Base-by-base conservation (phyloP, 2,113 vertebrate genomes). In the Caretta caretta region DNA sequence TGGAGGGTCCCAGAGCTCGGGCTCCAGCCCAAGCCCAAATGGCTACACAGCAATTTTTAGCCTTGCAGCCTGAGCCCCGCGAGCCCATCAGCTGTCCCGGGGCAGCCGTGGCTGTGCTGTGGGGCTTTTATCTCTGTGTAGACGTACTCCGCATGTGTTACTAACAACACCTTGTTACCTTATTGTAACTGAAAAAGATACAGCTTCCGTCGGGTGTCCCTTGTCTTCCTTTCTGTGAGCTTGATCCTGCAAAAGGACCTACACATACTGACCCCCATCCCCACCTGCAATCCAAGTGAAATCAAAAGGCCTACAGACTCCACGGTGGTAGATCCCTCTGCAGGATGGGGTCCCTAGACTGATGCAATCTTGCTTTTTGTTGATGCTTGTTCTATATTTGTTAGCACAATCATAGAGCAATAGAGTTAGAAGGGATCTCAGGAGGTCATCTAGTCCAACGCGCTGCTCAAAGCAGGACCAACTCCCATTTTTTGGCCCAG, bases 101-200 rank as follows among this genome's bases (percentile, higher is more conserved):
- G 65, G 9, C n/a, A 69, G 35, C 17, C 19, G 6, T 62, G 29
- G 29, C 59, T 14, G 6, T 59, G 59, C 10, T 5, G 16, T 9
- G 8, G 35, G 65, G 35, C 4, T 20, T 38, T 72, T 69, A 5
- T 72, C 19, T 72, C n/a, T 72, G 35, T 72, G 65, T 38, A 20
- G 65, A 72, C 3, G 9, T 72, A 72, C 19, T 10, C 19, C 38
- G 12, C 48, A 27, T 78, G 75, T 8, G 25, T 78, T 78, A 46
- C 42, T 78, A 48, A 16, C 13, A 27, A 27, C 42, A 78, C 75
- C 42, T 46, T 6, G 42, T 69, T 20, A 38, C 35, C 42, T 83
- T 97, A 87, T 69, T 94, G 14, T 51, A 91, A 84, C 80, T 76
- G 86, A 82, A 54, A 91, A 86, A 54, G 90, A 59, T 88, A 92